Evolutionary conservation across 2,888 invertebrate species (phyloP), one percentile per base, ranked within the genome.

Genomic region (Hyles lineata): DNA sequence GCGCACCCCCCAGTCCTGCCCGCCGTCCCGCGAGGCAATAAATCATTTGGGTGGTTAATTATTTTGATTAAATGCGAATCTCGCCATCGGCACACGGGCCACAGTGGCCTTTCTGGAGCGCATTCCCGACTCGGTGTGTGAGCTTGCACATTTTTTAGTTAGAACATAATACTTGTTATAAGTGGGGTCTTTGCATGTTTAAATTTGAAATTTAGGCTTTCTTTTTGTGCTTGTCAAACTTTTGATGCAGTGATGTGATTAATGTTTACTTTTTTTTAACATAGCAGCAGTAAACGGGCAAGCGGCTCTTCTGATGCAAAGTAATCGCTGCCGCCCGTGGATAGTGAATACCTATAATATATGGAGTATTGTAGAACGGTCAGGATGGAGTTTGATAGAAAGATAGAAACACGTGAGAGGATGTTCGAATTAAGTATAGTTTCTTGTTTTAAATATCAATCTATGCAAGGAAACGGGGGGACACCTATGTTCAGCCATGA

Each of bases 31-130:
- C 76, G 75, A 80, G 82, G 89, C 81, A 85, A 92, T 92, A 90
- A 92, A 92, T 92, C 92, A 92, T 88, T 84, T 83, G 86, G 81
- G 85, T 86, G 83, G 85, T 91, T 92, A 90, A 92, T 92, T 91
- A 91, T 91, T 91, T 91, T 90, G 91, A 91, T 91, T 91, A 90
- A 91, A 89, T 72, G 50, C 61, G 62, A 52, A 70, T 60, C 59
- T 43, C 67, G 67, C 67, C 67, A 67, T 67, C 50, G 67, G 67
- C 63, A 63, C 43, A 62, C 25, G 19, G 62, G 23, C 52, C 23
- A 52, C 55, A 21, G 23, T 43, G 17, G 55, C 69, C 19, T n/a
- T 70, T 70, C 21, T 70, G 70, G 70, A 59, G 58, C 58, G 32
- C 70, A 70, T 70, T 70, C 58, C 67, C 55, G 8, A 32, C 19